Percentiles rank a stretch among this genome's conserved stretches.
Conservation (phyloP, 2,888 invertebrate genomes). For the Plebejus melissa region DNA sequence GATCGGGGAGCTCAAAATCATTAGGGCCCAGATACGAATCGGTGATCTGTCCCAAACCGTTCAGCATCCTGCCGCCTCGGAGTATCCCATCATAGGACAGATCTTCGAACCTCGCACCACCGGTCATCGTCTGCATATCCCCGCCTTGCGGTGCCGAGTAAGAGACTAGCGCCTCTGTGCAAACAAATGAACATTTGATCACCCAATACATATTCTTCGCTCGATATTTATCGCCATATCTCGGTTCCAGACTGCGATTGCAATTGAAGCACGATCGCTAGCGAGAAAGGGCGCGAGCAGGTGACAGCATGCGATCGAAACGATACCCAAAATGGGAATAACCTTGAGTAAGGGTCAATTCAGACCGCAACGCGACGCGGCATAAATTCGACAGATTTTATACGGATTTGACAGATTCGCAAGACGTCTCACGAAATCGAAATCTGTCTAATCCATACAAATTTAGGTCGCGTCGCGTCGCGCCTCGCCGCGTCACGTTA, state of each 20-base stretch:
- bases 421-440: too few relatives aligned
- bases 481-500: too few relatives aligned
- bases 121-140: constrained; percentile 80
- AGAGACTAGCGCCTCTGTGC: constrained; percentile 82
- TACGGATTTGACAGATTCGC: too few relatives aligned
- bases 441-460: too few relatives aligned
- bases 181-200: constrained; percentile 36
- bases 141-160: constrained; percentile 85
- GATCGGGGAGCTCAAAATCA: constrained; percentile 80
- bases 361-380: too few relatives aligned
- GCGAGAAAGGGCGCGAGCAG: too few relatives aligned
- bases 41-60: constrained; percentile 90
- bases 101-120: constrained; percentile 85
- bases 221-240: constrained; percentile 5
- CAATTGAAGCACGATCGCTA: background rate
- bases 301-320: background rate
- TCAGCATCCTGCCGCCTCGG: constrained; percentile 74
- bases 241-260: background rate
- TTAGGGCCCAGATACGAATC: constrained; percentile 86
- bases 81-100: constrained; percentile 87
- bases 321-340: too few relatives aligned
- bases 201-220: background rate
- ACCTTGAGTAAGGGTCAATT: too few relatives aligned
- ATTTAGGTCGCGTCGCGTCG: too few relatives aligned
- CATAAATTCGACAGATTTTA: too few relatives aligned